phyloP scores from a whole-genome alignment of 2,113 vertebrate species.

The Hemiscyllium ocellatum region DNA sequence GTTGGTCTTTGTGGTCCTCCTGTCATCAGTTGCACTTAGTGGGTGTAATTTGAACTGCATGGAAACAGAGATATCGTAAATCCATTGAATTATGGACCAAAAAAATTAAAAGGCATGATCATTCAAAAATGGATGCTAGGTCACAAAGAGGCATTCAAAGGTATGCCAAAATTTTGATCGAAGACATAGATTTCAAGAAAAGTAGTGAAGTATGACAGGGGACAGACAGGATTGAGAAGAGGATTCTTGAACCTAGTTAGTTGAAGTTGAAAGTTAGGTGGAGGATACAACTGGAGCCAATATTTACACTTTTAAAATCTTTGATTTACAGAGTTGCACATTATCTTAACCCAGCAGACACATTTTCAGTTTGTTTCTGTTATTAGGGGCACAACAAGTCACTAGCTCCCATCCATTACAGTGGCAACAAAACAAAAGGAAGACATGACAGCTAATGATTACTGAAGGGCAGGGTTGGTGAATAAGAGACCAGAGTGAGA shows the following conservation, averaged over 20 bases:
- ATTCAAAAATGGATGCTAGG: background rate
- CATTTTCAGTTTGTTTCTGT: background rate
- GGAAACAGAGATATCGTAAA: background rate
- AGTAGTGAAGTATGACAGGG: background rate
- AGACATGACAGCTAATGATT: background rate
- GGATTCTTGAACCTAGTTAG: background rate
- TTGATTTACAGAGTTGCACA: too few relatives aligned
- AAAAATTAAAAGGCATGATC: background rate
- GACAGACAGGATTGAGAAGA: background rate
- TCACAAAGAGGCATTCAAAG: background rate
- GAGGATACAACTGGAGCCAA: too few relatives aligned
- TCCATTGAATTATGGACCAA: background rate
- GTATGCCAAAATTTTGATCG: background rate
- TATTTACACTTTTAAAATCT: too few relatives aligned
- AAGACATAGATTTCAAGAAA: background rate
- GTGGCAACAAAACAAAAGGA: background rate
- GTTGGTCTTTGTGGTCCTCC: background rate
- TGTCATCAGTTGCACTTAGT: background rate
- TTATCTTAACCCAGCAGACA: too few relatives aligned
- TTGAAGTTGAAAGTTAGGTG: background rate
- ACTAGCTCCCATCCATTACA: background rate
- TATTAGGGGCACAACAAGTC: background rate
- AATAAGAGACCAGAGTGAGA: background rate
- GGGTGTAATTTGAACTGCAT: background rate
- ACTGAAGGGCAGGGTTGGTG: background rate